Evolutionary conservation across 2,888 invertebrate species (phyloP).

Genomic region (Synergus japonicus): DNA sequence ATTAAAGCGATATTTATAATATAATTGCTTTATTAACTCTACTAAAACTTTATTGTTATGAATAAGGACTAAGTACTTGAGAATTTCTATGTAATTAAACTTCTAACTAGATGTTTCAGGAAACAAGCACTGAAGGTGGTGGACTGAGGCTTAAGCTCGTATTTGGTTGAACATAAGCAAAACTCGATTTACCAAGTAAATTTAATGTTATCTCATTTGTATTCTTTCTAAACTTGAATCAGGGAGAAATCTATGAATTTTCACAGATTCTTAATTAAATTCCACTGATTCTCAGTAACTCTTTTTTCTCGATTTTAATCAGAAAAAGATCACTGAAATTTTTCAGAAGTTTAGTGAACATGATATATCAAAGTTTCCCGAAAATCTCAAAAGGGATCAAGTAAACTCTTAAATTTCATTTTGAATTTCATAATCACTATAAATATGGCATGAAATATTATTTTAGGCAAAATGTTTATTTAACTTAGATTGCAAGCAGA

Average conservation of each 20-base stretch:
- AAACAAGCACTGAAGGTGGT: neutral
- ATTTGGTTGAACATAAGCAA: neutral
- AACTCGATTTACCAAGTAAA: too few species aligned
- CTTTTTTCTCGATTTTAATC: too few species aligned
- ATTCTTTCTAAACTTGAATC: neutral
- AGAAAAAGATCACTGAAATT: too few species aligned
- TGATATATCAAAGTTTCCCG: neutral
- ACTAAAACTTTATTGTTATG: neutral
- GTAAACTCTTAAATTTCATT: neutral
- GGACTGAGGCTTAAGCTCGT: neutral
- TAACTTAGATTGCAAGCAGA: too few species aligned
- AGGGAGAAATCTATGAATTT: too few species aligned
- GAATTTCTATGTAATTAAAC: slow-evolving; percentile 2
- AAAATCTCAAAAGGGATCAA: neutral
- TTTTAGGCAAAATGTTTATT: too few species aligned
- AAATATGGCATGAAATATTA: too few species aligned
- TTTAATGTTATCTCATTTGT: neutral
- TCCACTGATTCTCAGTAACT: too few species aligned
- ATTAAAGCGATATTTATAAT: neutral
- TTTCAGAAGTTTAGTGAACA: too few species aligned
- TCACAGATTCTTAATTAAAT: too few species aligned
- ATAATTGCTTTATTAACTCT: neutral
- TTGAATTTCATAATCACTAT: neutral
- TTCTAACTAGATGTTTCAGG: neutral
- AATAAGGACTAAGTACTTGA: neutral